Evolutionary conservation across 1,140 invertebrate species (phyloP), one percentile per base, ranked within the genome.

Genomic region (Penaeus chinensis): DNA sequence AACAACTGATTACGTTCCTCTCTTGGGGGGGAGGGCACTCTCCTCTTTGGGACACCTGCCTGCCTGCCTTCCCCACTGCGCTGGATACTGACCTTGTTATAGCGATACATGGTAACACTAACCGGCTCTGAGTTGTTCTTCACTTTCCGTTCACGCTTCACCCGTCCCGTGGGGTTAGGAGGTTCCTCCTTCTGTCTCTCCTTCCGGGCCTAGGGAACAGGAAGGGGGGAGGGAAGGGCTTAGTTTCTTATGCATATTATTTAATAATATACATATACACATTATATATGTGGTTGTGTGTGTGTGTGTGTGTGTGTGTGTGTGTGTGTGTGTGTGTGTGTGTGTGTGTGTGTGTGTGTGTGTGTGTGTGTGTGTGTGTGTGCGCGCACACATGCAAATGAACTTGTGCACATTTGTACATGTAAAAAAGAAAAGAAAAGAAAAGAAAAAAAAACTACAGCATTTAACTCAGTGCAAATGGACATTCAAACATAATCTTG

Each of bases 181-280:
- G 87, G 87, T 24, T 88, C 87, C 63, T 88, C 87, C 63, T 88
- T 88, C 54, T 88, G 87, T 66, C 87, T 84, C 47, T 88, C 87
- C 65, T 88, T 88, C 19, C 87, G 76, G 32, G 87, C 87, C 87
- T 88, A 61, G 61, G 18, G 20, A 11, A 37, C 27, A 42, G 16
- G 77, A 69, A 66, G 61, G n/a, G 61, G 16, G 11, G 54, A 42
- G 5, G 16, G 18, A 82, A 27, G 20, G 20, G 13, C n/a, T 32
- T 32, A 13, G 32, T 24, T 13, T 66, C 65, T 24, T 24, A 13
- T 66, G 65, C 24, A 22, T 66, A 22, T 66, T 42, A 42, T 42
- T 7, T 42, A 42, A 42, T 42, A 8, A 5, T 42, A 42, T 42
- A 42, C 37, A 42, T 42, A 8, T 42, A 8, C 37, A 5, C 37